Conservation (phyloP, 2,797 vertebrate species). For the Rhyacichthys aspro region DNA sequence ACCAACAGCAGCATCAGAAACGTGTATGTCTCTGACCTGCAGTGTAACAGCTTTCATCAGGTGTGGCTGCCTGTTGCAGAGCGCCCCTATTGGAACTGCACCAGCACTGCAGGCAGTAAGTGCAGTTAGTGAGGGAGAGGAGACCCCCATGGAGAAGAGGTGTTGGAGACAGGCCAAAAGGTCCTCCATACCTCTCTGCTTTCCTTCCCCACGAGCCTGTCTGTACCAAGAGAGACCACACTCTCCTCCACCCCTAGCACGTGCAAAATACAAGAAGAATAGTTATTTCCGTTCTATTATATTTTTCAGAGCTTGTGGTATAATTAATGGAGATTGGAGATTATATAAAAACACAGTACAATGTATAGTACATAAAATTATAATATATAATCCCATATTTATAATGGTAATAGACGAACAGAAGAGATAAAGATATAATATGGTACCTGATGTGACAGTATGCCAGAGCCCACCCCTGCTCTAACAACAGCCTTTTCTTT, state of each 20-base stretch:
- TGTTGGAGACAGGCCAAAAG: conserved; percentile 86
- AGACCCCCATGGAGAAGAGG: conserved; percentile 85
- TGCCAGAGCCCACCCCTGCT: conserved; percentile 92
- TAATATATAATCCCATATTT: neutral
- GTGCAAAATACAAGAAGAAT: conserved; percentile 7
- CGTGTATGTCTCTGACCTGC: conserved; percentile 80
- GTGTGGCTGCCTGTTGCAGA: conserved; percentile 87
- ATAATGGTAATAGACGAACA: neutral
- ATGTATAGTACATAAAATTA: too few species aligned
- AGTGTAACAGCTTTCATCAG: conserved; percentile 85
- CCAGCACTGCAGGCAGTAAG: conserved; percentile 91
- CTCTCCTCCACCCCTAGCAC: conserved; percentile 87
- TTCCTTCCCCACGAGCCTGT: conserved; percentile 83
- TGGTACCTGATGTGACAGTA: conserved; percentile 95
- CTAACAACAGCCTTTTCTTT: conserved; percentile 87
- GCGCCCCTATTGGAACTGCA: conserved; percentile 89
- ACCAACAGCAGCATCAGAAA: neutral
- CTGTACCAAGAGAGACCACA: conserved; percentile 89
- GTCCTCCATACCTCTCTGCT: conserved; percentile 88
- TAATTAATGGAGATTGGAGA: too few species aligned
- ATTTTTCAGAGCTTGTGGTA: too few species aligned
- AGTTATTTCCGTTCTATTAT: neutral
- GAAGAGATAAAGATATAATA: neutral
- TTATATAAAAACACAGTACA: too few species aligned
- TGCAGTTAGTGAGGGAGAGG: conserved; percentile 82